A percentile compares a stretch with the other conserved stretches of the same genome.
Conservation (phyloP, 2,888 invertebrate genomes). For the Eulithis testata region DNA sequence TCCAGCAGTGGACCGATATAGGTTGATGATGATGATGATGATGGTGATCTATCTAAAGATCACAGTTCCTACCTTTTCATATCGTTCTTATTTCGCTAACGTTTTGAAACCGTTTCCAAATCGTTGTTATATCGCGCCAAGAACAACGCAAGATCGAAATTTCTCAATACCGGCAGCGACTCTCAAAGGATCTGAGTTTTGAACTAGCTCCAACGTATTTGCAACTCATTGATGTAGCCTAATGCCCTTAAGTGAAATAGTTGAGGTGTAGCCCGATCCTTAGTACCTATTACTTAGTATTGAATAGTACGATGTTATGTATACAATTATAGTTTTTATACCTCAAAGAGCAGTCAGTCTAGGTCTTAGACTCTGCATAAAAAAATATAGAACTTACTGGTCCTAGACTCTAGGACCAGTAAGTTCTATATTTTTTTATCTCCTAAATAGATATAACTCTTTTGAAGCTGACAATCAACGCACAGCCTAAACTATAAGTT, state of each 20-base stretch:
- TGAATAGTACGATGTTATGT: not conserved
- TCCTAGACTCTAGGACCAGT: too few relatives aligned
- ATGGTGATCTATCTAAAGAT: too few relatives aligned
- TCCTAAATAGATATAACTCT: too few relatives aligned
- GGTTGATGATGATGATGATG: too few relatives aligned
- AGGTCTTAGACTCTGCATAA: too few relatives aligned
- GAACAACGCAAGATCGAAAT: conserved; percentile 31
- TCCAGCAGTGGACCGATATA: too few relatives aligned
- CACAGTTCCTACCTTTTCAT: not conserved
- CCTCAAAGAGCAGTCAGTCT: too few relatives aligned
- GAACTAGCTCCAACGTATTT: conserved; percentile 57
- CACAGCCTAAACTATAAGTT: too few relatives aligned
- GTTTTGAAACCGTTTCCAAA: conserved; percentile 20
- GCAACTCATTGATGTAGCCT: conserved; percentile 48
- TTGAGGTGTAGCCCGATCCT: conserved; percentile 24
- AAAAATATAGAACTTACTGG: too few relatives aligned
- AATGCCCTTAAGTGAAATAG: conserved; percentile 37
- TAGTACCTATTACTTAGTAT: conserved; percentile 5
- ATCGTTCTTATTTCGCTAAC: conserved; percentile 20
- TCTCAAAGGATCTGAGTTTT: conserved; percentile 59
- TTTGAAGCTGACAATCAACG: too few relatives aligned
- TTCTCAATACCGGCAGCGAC: conserved; percentile 39
- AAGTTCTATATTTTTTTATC: too few relatives aligned
- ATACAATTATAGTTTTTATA: too few relatives aligned
- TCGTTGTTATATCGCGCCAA: conserved; percentile 31